Conservation (phyloP, 2,797 vertebrate genomes). For the Takifugu rubripes region DNA sequence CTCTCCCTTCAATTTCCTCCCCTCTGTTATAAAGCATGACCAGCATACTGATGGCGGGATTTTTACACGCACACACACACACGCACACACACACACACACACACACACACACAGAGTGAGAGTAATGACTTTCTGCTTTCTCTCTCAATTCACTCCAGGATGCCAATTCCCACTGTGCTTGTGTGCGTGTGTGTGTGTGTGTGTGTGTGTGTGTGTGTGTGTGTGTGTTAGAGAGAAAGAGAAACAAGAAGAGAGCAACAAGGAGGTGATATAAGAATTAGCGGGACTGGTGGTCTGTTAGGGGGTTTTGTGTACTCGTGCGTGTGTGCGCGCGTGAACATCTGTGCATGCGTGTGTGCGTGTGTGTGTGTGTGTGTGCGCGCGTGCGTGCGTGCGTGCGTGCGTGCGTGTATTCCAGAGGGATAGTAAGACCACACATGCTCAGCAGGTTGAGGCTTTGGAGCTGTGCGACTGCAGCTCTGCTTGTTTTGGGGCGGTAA, state of each 20-base stretch:
- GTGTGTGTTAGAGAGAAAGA: slow-evolving; percentile 14
- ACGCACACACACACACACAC: slow-evolving; percentile 25
- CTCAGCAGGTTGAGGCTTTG: slow-evolving; percentile 18
- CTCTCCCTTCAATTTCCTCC: slow-evolving; percentile 54
- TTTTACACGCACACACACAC: slow-evolving; percentile 41
- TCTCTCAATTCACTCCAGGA: slow-evolving; percentile 48
- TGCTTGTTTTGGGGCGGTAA: background rate
- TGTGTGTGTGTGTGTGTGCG: slow-evolving; percentile 17
- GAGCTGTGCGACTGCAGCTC: slow-evolving; percentile 9
- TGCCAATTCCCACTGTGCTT: slow-evolving; percentile 55
- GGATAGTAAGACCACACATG: slow-evolving; percentile 35
- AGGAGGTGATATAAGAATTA: slow-evolving; percentile 61
- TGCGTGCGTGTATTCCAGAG: slow-evolving; percentile 9
- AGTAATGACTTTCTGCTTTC: slow-evolving; percentile 67
- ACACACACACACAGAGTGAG: slow-evolving; percentile 17
- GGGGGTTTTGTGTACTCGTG: slow-evolving; percentile 4
- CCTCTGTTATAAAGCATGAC: slow-evolving; percentile 50
- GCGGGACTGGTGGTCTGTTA: slow-evolving; percentile 45
- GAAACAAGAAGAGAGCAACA: slow-evolving; percentile 15
- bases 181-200: slow-evolving; percentile 8
- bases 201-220: background rate
- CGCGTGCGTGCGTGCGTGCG: slow-evolving; percentile 13
- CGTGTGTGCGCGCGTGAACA: slow-evolving; percentile 12
- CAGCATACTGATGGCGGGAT: slow-evolving; percentile 58
- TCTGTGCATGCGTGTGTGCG: slow-evolving; percentile 13